phyloP scores from a whole-genome alignment of 2,113 vertebrate species.

The Spizaetus ornatus region DNA sequence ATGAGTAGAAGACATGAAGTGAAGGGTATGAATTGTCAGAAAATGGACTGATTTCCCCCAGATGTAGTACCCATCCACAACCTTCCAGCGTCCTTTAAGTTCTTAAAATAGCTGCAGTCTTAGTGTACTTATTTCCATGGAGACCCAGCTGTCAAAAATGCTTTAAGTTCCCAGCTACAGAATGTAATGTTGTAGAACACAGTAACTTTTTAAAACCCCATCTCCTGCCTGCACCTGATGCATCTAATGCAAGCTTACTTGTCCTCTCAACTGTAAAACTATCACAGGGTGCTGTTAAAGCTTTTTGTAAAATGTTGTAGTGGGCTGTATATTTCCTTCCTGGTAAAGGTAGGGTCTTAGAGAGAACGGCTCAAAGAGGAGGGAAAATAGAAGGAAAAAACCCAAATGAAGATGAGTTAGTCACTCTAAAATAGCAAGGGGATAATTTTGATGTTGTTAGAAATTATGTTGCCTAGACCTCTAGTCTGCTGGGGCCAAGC shows the following conservation, averaged over 20 bases:
- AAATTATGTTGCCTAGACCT: neutral
- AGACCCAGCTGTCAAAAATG: constrained; percentile 58
- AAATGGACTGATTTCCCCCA: constrained; percentile 33
- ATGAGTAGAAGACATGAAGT: neutral
- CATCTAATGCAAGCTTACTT: neutral
- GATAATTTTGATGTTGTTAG: neutral
- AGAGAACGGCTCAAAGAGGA: neutral
- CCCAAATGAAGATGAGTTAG: neutral
- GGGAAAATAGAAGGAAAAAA: neutral
- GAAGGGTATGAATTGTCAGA: constrained; percentile 28
- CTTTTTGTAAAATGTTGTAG: neutral
- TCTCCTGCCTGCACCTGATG: neutral
- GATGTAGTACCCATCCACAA: constrained; percentile 28
- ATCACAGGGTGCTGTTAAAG: neutral
- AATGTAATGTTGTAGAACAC: neutral
- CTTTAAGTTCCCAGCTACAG: constrained; percentile 2
- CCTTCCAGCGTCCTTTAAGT: neutral
- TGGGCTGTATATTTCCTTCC: neutral
- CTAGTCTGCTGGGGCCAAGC: neutral
- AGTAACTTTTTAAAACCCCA: neutral
- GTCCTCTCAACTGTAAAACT: neutral
- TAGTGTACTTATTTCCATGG: constrained; percentile 67
- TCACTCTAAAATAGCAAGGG: neutral
- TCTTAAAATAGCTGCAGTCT: constrained; percentile 69
- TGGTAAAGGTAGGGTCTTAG: neutral